Base-by-base conservation (phyloP, 1,140 invertebrate species). In the Anthonomus grandis region DNA sequence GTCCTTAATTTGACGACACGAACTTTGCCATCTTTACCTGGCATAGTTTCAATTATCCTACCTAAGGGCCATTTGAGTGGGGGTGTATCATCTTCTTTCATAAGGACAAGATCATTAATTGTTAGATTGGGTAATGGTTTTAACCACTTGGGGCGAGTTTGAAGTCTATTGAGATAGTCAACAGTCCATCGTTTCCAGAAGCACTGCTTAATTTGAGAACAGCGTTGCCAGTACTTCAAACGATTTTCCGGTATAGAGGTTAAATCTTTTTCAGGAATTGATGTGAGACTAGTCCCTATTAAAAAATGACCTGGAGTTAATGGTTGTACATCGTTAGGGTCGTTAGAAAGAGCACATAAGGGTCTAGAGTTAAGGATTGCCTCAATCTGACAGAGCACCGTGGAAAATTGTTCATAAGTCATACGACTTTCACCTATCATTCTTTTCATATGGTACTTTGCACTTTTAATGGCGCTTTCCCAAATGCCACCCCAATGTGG, bases 221-320 rank as follows among this genome's bases (percentile, higher is more conserved):
- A 53, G 10, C 55, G 17, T 22, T 18, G 23, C 37, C 45, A 49
- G 22, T 41, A 56, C 6, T 47, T 8, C 8, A 39, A 39, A 9
- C 63, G 57, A 55, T 65, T 64, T 19, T 44, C 17, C 2, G 52
- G 39, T 8, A 58, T 8, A 23, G 36, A 15, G 21, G 21, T 15
- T 10, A 48, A 23, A 48, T 59, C 45, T 10, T 25, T 18, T 21
- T 65, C 63, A 21, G 66, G 63, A 17, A 66, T 13, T 9, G 64
- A 24, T 3, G 48, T 63, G 4, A 72, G 39, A 10, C 67, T 57
- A 22, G 50, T 19, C 8, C 72, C 72, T 47, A 73, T 73, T 12
- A 75, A 46, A 42, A 76, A 76, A 60, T 75, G 71, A 17, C 56
- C 72, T 12, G 74, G 72, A n/a, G 73, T 72, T 2, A 72, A 48